A percentile compares a stretch with the other conserved stretches of the same genome.
Evolutionary conservation across 2,113 vertebrate genomes (phyloP).

Genomic region (Amia ocellicauda): DNA sequence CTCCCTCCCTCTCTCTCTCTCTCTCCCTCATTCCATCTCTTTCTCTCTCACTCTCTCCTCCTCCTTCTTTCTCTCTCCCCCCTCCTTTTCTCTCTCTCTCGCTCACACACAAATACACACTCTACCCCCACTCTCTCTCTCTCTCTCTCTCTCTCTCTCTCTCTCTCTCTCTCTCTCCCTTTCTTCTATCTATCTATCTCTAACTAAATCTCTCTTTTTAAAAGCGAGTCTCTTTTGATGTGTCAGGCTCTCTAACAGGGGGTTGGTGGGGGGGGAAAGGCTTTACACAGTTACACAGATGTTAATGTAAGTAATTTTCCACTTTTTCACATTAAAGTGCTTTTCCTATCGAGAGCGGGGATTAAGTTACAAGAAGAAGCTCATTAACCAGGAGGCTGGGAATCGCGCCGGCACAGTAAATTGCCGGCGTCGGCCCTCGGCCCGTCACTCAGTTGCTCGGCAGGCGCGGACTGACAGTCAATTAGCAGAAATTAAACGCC

Average conservation of each 20-base stretch:
- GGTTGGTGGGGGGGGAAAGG: constrained; percentile 1
- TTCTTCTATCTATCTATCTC: no score
- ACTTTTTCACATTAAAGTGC: constrained; percentile 25
- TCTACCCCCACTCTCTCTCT: no score
- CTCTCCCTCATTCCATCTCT: no score
- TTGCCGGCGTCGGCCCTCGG: constrained; percentile 19
- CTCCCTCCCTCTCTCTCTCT: constrained; percentile 6
- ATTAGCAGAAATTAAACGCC: constrained; percentile 53
- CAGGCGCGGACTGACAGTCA: constrained; percentile 31
- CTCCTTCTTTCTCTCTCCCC: no score
- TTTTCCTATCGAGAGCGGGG: constrained; percentile 29
- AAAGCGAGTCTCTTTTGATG: constrained; percentile 44
- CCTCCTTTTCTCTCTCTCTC: no score
- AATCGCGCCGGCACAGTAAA: constrained; percentile 3
- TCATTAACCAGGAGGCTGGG: constrained; percentile 18
- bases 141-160: no score
- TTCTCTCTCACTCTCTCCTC: no score
- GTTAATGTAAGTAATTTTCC: constrained; percentile 28
- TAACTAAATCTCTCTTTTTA: background rate
- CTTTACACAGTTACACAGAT: constrained; percentile 17
- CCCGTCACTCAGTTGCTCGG: constrained; percentile 37
- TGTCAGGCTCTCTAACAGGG: constrained; percentile 34
- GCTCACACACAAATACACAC: no score
- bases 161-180: no score
- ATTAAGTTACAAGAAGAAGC: constrained; percentile 21